Evolutionary conservation across 2,797 vertebrate species (phyloP), one percentile per base, ranked within the genome.

Genomic region (Petrocephalus sullivani): DNA sequence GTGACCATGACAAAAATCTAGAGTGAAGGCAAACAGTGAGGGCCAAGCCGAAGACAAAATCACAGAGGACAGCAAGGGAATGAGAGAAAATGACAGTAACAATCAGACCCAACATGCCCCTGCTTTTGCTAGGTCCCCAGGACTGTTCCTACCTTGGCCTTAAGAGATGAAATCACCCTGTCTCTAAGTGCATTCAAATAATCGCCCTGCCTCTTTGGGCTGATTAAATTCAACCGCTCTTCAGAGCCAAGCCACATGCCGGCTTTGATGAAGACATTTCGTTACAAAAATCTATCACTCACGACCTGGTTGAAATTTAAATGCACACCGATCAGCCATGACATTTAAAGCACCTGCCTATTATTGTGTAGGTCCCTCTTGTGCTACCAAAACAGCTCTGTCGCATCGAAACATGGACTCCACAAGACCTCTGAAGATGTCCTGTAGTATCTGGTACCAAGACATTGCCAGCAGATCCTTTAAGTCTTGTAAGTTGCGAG

Each of bases 41-140:
- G 95, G 95, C 95, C 94, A 96, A 96, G 96, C 94, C 95, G 95
- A 96, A 94, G 92, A 94, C 93, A 93, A 94, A 95, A 95, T 93
- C 93, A 93, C 93, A 93, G 92, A 93, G 93, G 96, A 96, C 95
- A 95, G 93, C 93, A 94, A 95, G 95, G 94, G 94, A 96, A 95
- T 93, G 94, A 95, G 94, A 93, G 91, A 94, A 96, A 96, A 96
- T 97, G 96, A 97, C 97, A 97, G 96, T 94, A 96, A 97, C 96
- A 97, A 94, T 94, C 90, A 92, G 94, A 94, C 95, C 95, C 95
- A 90, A 86, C 75, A 78, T 51, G 41, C 71, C 12, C 56, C 83
- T 57, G n/a, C 57, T 71, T 87, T 19, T 19, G 23, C 88, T 67
- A 49, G 84, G 86, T 57, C 49, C 58, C 19, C 88, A 60, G 41